These are phyloP conservation scores for Pedionomus torquatus DNA, from an alignment of 2,113 vertebrate genomes.

Conservation along the genomic window DNA sequence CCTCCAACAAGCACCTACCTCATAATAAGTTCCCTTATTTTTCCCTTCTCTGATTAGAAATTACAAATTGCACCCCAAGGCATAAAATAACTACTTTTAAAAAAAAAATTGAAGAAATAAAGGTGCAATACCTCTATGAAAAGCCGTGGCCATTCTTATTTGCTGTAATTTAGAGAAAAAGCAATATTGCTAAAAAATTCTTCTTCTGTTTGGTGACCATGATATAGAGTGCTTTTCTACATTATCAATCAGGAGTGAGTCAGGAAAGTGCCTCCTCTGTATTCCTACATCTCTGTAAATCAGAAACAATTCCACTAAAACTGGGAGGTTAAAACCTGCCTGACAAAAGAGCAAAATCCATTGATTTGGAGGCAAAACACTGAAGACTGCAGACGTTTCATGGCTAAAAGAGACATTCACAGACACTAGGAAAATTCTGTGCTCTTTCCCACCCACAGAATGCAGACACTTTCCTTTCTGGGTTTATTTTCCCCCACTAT, in stretches of 20 bases:
- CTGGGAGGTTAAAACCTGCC: not conserved
- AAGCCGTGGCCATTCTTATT: not conserved
- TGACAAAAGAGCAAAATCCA: not conserved
- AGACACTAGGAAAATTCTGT: conserved; percentile 17
- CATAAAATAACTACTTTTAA: not conserved
- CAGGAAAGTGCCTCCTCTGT: not conserved
- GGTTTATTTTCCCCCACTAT: conserved; percentile 46
- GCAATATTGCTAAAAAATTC: not conserved
- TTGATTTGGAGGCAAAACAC: conserved; percentile 21
- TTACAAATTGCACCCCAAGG: not conserved
- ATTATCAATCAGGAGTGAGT: not conserved
- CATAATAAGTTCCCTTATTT: not conserved
- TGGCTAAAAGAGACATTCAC: not conserved
- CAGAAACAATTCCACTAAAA: not conserved
- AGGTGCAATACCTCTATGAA: not conserved
- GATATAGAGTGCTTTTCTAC: not conserved
- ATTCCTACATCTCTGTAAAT: conserved; percentile 3
- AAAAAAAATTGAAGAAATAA: not conserved
- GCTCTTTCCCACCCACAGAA: conserved; percentile 14
- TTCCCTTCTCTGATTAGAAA: not conserved
- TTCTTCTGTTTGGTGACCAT: not conserved
- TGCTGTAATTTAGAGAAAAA: not conserved
- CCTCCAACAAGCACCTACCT: not conserved
- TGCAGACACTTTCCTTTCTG: conserved; percentile 43
- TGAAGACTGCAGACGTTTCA: not conserved